Conservation (phyloP, 1,140 invertebrate species). For the Phortica variegata region DNA sequence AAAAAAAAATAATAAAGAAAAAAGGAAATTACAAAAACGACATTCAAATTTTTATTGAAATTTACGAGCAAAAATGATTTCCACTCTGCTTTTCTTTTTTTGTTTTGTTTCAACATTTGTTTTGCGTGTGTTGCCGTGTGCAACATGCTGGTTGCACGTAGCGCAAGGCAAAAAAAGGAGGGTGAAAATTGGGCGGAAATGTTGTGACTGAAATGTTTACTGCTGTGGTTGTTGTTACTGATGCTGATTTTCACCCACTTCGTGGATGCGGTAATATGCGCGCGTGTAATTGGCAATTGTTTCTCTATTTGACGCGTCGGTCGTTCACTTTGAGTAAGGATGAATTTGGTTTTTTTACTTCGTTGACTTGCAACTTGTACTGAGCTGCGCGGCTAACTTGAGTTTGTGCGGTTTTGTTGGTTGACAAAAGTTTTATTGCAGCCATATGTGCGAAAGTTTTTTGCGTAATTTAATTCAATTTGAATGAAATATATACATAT, state of each 20-base stretch:
- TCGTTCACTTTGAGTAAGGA: too few relatives aligned
- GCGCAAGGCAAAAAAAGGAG: too few relatives aligned
- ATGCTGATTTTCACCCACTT: constrained; percentile 2
- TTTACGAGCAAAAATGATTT: constrained; percentile 55
- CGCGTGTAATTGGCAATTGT: constrained; percentile 50
- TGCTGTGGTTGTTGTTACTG: constrained; percentile 24
- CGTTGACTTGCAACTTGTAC: too few relatives aligned
- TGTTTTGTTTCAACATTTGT: too few relatives aligned
- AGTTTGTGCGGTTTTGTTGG: constrained; percentile 7
- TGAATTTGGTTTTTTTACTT: too few relatives aligned
- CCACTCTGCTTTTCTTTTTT: constrained; percentile 46
- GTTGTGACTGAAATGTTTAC: constrained; percentile 33
- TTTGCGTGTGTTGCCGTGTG: too few relatives aligned
- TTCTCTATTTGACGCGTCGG: constrained; percentile 48
- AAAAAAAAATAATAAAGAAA: background rate
- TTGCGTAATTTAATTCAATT: constrained; percentile 40
- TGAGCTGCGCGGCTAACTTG: too few relatives aligned
- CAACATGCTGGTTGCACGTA: too few relatives aligned
- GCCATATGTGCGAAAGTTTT: constrained; percentile 23
- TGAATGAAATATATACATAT: constrained; percentile 21
- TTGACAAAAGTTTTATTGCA: constrained; percentile 32
- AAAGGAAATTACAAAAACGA: constrained; percentile 2
- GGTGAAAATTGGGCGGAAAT: too few relatives aligned
- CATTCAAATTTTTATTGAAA: constrained; percentile 56
- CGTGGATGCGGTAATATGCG: constrained; percentile 22